Evolutionary conservation across 2,797 vertebrate genomes (phyloP).

Genomic region (Heterohyrax brucei): DNA sequence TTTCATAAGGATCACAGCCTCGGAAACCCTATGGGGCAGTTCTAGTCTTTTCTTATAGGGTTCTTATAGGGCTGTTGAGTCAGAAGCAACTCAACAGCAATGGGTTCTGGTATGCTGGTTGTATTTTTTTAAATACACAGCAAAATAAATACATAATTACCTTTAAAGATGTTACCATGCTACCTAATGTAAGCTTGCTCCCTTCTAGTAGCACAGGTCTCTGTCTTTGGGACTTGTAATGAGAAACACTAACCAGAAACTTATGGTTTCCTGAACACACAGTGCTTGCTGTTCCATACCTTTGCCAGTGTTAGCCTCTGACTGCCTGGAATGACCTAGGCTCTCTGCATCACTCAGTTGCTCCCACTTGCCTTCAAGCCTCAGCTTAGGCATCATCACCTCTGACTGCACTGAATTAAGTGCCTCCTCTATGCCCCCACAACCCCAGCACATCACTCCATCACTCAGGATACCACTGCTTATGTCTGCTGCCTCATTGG

Average conservation of each 20-base stretch:
- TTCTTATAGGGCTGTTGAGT: too few species aligned
- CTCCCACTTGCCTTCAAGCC: constrained; percentile 9
- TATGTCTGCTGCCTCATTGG: not conserved
- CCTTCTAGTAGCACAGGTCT: not conserved
- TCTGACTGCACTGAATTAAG: not conserved
- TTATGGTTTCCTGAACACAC: not conserved
- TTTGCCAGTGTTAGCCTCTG: not conserved
- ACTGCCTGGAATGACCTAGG: not conserved
- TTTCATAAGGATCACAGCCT: too few species aligned
- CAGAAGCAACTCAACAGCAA: too few species aligned
- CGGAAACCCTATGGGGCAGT: too few species aligned
- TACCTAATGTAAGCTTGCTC: constrained; percentile 7
- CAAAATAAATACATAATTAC: constrained; percentile 17
- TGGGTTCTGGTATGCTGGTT: not conserved
- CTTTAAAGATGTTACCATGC: not conserved
- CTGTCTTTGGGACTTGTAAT: not conserved
- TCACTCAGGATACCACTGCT: not conserved
- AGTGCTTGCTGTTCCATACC: not conserved
- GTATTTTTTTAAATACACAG: constrained; percentile 11
- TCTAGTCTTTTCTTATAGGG: too few species aligned
- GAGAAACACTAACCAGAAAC: not conserved
- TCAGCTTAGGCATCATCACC: not conserved
- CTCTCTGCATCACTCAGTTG: not conserved
- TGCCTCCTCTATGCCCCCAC: not conserved
- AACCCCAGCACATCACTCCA: not conserved